These are phyloP conservation scores for Drosophila mojavensis DNA, from an alignment of 1,140 invertebrate species.

Conservation along the genomic window DNA sequence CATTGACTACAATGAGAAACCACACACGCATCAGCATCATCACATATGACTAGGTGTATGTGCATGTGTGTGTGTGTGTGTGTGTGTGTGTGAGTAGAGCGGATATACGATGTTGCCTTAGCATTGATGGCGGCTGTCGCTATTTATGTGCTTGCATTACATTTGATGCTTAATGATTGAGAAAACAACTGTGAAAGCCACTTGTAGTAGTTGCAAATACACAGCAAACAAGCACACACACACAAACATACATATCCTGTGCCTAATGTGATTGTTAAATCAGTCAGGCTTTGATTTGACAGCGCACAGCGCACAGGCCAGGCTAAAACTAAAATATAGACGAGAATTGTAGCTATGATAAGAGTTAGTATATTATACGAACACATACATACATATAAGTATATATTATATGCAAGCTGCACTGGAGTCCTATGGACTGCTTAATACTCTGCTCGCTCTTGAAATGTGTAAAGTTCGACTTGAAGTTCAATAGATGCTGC, in stretches of 20 bases:
- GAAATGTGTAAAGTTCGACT: too few species aligned
- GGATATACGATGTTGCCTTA: neutral
- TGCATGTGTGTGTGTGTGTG: neutral
- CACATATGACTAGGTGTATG: neutral
- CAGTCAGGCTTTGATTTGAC: too few species aligned
- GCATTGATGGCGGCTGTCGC: constrained; percentile 20
- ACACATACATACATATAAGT: too few species aligned
- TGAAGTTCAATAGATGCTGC: too few species aligned
- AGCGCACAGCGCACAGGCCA: too few species aligned
- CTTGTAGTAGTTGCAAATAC: neutral
- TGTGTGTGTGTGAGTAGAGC: neutral
- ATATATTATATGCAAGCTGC: too few species aligned
- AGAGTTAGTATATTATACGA: too few species aligned
- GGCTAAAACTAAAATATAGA: neutral
- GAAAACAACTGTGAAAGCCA: constrained; percentile 50
- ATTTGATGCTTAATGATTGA: constrained; percentile 67
- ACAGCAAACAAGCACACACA: neutral
- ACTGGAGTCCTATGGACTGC: too few species aligned
- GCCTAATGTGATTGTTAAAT: neutral
- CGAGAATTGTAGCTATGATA: neutral
- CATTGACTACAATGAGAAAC: constrained; percentile 16
- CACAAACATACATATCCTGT: neutral
- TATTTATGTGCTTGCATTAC: constrained; percentile 45
- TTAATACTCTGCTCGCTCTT: too few species aligned
- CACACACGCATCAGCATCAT: neutral